Evolutionary conservation across 2,797 vertebrate species (phyloP), one percentile per base, ranked within the genome.

Genomic region (Pteropus rufus): DNA sequence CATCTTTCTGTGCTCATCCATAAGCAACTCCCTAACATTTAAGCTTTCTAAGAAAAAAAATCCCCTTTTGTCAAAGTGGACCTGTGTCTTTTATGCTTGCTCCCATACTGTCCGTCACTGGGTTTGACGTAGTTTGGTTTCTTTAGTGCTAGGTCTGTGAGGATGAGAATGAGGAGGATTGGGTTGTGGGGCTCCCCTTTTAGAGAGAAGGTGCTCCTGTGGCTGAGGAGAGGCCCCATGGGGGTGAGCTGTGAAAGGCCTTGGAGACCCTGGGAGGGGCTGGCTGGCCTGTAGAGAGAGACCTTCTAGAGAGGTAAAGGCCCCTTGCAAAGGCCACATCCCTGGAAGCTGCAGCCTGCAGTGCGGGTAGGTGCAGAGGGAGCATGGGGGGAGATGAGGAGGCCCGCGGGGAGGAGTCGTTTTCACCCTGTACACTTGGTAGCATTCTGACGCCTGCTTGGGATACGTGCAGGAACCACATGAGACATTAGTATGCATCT

Each of bases 401-500:
- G 34, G 31, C 23, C 18, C 26, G 1, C 1, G 10, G 70, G 24
- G 12, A 26, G 34, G 26, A 2, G 44, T 16, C 0, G 0, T 76
- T 16, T 46, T 29, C 10, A 39, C 19, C 23, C 24, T 10, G 36
- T 36, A 2, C 12, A 10, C 56, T 64, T 2, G 16, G n/a, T 7
- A 34, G 5, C n/a, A 39, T 65, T 64, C n/a, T 58, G 46, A 0
- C 16, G 16, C 14, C 41, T 58, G 56, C 67, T 21, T 46, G n/a
- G 67, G 24, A n/a, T 44, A 10, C 0, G 0, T 16, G 46, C n/a
- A 39, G 2, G 1, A 21, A 39, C 34, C 10, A 1, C 1, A 3
- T 9, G 76, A 89, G 80, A 39, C 0, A 0, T 5, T 9, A 31
- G 2, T 29, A 1, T 26, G 10, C 8, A 41, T 14, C 62, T 19